Evolutionary conservation across 37 sponge, comb jelly and placozoan species (phyloP), one percentile per base, ranked within the genome.

Genomic region (Bolinopsis microptera): DNA sequence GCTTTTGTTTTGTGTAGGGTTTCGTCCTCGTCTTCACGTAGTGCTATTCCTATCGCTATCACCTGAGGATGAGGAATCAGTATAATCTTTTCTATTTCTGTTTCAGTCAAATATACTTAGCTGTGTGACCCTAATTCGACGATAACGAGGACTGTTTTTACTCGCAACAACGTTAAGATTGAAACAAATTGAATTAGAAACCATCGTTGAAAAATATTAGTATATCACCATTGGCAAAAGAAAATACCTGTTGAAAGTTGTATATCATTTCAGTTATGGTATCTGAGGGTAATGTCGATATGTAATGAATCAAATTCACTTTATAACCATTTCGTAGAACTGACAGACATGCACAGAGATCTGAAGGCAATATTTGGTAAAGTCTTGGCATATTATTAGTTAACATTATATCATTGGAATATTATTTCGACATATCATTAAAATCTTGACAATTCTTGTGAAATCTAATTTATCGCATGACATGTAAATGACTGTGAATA

Each of bases 1-100:
- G 75, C 31, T 72, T 72, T 72, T 5, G 75, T 72, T 72, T 72
- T 72, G 75, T 72, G 75, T 3, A 72, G 75, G 13, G 75, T 30
- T 72, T 72, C 75, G 5, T 72, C 75, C 61, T 48, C 61, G 5
- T 72, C 75, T 5, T 28, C 75, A 5, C 31, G 26, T 28, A 72
- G 75, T 5, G 75, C 75, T 30, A 72, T 72, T 5, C 75, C 75
- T 3, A 72, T 72, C 26, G 75, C 75, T 23, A 72, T 72, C n/a
- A 72, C 75, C 75, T 72, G 75, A 28, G 3, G 31, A 72, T 67
- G 21, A 22, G 68, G 21, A 21, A 67, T 67, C 13, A 22, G 21
- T 22, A 21, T 67, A 22, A 21, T 67, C 21, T 67, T 13, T 13
- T 67, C 18, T 13, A 21, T 13, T 67, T 21, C 21, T 67, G 21